These are phyloP conservation scores for Ianthella basta DNA, from an alignment of 37 sponge, comb jelly and placozoan species.

Conservation along the genomic window DNA sequence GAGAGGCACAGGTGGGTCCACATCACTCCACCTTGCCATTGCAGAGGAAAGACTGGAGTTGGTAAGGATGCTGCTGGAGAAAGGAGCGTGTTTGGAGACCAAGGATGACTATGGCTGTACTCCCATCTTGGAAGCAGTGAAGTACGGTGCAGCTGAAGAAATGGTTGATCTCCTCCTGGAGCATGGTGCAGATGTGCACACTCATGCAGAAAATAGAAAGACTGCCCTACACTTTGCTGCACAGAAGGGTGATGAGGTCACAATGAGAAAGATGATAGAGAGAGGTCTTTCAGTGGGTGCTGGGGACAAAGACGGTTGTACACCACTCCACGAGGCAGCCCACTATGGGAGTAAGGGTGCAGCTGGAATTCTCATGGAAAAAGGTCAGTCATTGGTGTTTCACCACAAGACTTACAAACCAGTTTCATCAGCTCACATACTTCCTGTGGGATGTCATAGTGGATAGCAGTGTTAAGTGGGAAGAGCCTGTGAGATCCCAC, in stretches of 20 bases:
- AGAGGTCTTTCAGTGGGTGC: constrained; percentile 6
- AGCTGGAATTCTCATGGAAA: neutral
- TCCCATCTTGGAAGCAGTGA: constrained; percentile 4
- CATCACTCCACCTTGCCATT: constrained; percentile 8
- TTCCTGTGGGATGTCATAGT: no score
- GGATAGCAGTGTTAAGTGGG: no score
- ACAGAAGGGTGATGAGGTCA: constrained; percentile 9
- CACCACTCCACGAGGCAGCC: constrained; percentile 28
- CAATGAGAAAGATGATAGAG: neutral
- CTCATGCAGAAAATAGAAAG: neutral
- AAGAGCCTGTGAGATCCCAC: no score
- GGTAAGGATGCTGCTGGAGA: constrained; percentile 12
- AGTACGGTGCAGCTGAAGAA: neutral
- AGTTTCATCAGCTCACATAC: no score
- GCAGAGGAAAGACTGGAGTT: neutral
- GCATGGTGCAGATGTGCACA: constrained; percentile 3
- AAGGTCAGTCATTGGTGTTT: neutral
- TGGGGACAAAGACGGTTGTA: constrained; percentile 28
- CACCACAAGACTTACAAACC: no score
- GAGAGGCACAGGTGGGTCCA: neutral
- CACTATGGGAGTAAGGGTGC: neutral
- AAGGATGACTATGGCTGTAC: constrained; percentile 26
- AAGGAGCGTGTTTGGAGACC: constrained; percentile 1
- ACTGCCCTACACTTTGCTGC: constrained; percentile 18
- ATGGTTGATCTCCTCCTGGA: constrained; percentile 1